phyloP scores from a whole-genome alignment of 2,113 vertebrate species.

The Aramus guarauna region DNA sequence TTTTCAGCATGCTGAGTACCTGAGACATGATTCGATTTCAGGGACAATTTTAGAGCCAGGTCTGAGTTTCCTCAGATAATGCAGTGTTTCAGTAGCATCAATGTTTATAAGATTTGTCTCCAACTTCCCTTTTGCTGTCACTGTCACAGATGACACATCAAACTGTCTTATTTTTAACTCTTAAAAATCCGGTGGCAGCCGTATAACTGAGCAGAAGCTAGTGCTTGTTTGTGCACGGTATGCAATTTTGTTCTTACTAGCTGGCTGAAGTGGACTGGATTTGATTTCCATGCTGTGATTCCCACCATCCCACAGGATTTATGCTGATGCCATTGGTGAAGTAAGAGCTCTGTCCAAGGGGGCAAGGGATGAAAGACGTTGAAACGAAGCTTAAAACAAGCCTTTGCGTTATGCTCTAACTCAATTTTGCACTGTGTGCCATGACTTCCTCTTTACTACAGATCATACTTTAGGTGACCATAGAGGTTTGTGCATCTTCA shows the following conservation, averaged over 20 bases:
- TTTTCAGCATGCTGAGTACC: neutral
- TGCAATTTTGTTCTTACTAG: neutral
- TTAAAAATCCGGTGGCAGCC: neutral
- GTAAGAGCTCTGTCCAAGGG: neutral
- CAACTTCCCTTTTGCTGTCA: neutral
- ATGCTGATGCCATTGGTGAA: neutral
- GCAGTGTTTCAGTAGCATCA: neutral
- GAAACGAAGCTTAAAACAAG: neutral
- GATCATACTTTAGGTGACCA: neutral
- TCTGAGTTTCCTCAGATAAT: neutral
- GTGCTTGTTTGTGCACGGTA: fast-evolving
- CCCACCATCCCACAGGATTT: neutral
- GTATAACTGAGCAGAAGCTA: neutral
- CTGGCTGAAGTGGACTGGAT: neutral
- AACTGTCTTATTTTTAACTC: neutral
- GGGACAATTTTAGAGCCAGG: neutral
- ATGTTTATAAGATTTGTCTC: neutral
- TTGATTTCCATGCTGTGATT: neutral
- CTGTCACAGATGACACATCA: neutral
- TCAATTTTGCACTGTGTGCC: neutral
- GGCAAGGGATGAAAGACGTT: neutral
- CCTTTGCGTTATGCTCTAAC: neutral
- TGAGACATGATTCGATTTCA: neutral
- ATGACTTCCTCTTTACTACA: neutral
- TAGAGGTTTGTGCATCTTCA: neutral